Evolutionary conservation across 23 tunicate genomes (phyloP), one percentile per base, ranked within the genome.

Genomic region (Ciona savignyi): DNA sequence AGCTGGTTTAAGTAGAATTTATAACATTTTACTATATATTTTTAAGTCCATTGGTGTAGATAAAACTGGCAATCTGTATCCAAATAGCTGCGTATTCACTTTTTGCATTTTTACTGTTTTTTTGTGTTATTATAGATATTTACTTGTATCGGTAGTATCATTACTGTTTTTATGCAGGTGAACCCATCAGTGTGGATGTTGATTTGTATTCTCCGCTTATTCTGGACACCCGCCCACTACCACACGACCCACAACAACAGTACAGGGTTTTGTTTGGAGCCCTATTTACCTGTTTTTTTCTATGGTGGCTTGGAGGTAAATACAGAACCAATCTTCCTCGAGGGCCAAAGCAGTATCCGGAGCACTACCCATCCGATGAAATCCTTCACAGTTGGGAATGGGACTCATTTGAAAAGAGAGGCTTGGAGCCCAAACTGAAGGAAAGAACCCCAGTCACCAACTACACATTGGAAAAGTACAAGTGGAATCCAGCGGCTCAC

Each of bases 271-370:
- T 80, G 25, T 25, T 76, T 9, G 9, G 1, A 25, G 33, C 80
- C 21, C 4, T 75, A 25, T 63, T 33, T 1, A 29, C 34, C 33
- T 56, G 33, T 0, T 22, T 65, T 35, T 66, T 72, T 60, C 34
- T 84, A 65, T 76, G 33, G 1, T 11, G 2, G 0, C 31, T 81
- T 31, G 87, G 87, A 31, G 72, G 71, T 20, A 74, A 48, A 19
- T 78, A 65, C 51, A 27, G 29, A n/a, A 30, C 24, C 0, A 80
- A 80, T 65, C 61, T 65, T 2, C 83, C 87, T 1, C 63, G 73
- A 11, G 91, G 90, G 2, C 91, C 91, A 0, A 85, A 79, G 61
- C 83, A 85, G 34, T 80, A 68, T 33, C 91, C 97, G 9, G 97
- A 91, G 79, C 33, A 56, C 27, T 76, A 19, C 29, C 82, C 91